Conservation (phyloP, 2,888 invertebrate species). For the Danaus chrysippus region DNA sequence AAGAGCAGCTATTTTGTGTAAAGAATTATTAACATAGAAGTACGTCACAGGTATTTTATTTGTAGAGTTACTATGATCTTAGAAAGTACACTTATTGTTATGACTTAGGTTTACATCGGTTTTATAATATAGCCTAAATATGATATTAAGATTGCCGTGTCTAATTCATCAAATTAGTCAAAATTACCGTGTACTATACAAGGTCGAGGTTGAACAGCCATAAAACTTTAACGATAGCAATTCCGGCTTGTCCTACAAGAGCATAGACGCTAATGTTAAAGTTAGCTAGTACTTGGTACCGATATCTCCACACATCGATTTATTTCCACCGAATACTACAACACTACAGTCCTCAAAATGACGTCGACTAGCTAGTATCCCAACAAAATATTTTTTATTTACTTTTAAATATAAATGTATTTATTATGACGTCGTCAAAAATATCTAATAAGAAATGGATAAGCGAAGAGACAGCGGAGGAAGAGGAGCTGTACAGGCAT, state of each 20-base stretch:
- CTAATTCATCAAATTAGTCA: constrained; percentile 22
- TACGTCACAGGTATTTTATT: too few relatives aligned
- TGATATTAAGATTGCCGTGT: neutral
- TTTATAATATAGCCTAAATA: neutral
- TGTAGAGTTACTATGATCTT: too few relatives aligned
- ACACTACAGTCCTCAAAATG: constrained; percentile 58
- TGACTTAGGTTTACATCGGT: neutral
- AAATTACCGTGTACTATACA: constrained; percentile 36
- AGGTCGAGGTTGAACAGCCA: constrained; percentile 52
- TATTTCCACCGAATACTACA: constrained; percentile 46
- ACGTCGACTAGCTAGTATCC: constrained; percentile 49
- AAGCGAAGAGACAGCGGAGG: constrained; percentile 73
- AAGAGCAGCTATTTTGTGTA: too few relatives aligned
- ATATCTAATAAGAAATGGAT: constrained; percentile 73
- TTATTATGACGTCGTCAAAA: constrained; percentile 47
- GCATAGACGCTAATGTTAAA: constrained; percentile 40
- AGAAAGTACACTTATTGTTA: neutral
- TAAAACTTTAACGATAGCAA: constrained; percentile 59
- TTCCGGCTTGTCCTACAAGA: constrained; percentile 63
- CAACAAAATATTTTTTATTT: constrained; percentile 13
- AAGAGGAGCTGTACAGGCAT: constrained; percentile 68
- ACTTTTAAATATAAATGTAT: constrained; percentile 10
- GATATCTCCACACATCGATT: constrained; percentile 70
- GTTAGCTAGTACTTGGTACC: constrained; percentile 64
- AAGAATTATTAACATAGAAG: too few relatives aligned